These are phyloP conservation scores for Pomatostomus ruficeps DNA, from an alignment of 2,113 vertebrate species.

Conservation along the genomic window DNA sequence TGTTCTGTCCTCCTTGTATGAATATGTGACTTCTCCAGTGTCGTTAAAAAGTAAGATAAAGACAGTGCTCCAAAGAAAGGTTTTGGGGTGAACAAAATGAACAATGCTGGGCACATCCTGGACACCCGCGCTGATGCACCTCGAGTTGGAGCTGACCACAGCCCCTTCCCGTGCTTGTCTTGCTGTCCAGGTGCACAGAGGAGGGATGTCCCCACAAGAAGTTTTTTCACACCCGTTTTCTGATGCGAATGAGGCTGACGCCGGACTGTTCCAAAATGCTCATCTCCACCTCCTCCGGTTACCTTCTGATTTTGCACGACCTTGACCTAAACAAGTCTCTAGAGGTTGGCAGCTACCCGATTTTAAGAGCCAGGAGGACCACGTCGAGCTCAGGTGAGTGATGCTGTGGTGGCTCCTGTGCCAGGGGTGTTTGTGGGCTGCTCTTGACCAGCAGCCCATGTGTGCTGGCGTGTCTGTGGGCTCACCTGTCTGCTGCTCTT, in stretches of 20 bases:
- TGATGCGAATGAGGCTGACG: slow-evolving; percentile 97
- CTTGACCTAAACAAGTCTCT: slow-evolving; percentile 96
- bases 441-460: neutral
- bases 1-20: neutral
- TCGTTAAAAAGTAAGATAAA: neutral
- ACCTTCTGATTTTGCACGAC: slow-evolving; percentile 95
- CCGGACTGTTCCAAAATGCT: slow-evolving; percentile 99
- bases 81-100: neutral
- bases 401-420: neutral
- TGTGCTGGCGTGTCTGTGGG: neutral
- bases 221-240: slow-evolving; percentile 98
- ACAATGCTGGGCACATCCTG: neutral
- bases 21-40: neutral
- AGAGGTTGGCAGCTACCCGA: slow-evolving; percentile 96
- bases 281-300: slow-evolving; percentile 97
- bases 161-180: neutral
- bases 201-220: slow-evolving; percentile 98
- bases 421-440: neutral
- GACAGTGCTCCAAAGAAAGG: accelerated
- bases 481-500: neutral
- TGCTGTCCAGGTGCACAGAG: slow-evolving; percentile 85
- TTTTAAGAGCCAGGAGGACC: slow-evolving; percentile 88
- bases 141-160: neutral
- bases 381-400: slow-evolving; percentile 85
- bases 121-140: too few relatives aligned